Base-by-base conservation (phyloP, 1,140 invertebrate species). In the Contarinia nasturtii region DNA sequence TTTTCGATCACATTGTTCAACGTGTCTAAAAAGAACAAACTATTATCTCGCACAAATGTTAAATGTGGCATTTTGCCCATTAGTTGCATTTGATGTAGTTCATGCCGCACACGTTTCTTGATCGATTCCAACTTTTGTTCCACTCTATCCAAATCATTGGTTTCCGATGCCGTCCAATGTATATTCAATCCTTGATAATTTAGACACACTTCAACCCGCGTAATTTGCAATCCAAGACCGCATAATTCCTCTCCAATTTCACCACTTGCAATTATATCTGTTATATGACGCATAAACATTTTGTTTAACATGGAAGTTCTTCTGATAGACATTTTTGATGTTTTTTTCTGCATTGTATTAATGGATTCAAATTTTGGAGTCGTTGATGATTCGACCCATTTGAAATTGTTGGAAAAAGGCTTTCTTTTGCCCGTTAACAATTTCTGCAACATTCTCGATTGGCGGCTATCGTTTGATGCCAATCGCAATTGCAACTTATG, bases 201-300 rank as follows among this genome's bases (percentile, higher is more conserved):
- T 17, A 67, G 58, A 2, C 72, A 63, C 12, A 86, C 62, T 55
- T 72, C 69, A 0, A 85, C 74, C 61, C 76, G 55, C 20, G 55
- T 72, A 50, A 86, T 74, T 66, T 85, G 77, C 49, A 86, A 70
- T 8, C 73, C 72, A 52, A 65, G 64, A 4, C 75, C 76, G n/a
- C 73, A 36, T 49, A 85, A 57, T 33, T 72, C 55, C 20, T 69
- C 56, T 5, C 73, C 64, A 17, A 75, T 63, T 52, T 76, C 72
- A 1, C 78, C 79, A 4, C 77, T 77, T 2, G 79, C 70, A 69
- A 86, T 69, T 10, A 82, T 57, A 54, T 84, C 81, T 1, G 80
- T 82, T 15, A 86, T 75, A 42, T 82, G 65, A 54, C 74, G 72
- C 80, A 85, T 85, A 53, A 85, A 85, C n/a, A 85, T 49, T 62